phyloP scores from a whole-genome alignment of 2,888 invertebrate genomes.

The Chaetoderma sp. region DNA sequence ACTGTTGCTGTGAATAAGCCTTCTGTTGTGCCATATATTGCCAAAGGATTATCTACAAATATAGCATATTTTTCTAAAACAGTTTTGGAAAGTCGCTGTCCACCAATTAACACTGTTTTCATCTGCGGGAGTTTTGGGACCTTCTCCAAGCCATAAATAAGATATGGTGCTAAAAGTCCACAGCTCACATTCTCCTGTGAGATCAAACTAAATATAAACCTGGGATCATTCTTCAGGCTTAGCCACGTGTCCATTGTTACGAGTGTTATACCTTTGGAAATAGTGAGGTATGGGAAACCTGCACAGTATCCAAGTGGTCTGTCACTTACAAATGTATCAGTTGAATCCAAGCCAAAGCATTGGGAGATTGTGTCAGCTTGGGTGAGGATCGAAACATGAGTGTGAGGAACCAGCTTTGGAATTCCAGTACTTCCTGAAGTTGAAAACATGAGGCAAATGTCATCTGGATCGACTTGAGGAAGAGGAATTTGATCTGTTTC shows the following conservation, averaged over 20 bases:
- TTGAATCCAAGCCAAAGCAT: not conserved
- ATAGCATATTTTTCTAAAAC: not conserved
- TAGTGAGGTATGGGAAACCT: not conserved
- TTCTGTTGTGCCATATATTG: slow-evolving; percentile 1
- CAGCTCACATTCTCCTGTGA: not conserved
- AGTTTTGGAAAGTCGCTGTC: not conserved
- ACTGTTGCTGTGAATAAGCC: not conserved
- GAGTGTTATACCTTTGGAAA: not conserved
- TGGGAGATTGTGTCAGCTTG: not conserved
- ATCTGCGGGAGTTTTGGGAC: not conserved
- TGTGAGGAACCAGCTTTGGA: slow-evolving; percentile 13
- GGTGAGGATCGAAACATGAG: slow-evolving; percentile 2
- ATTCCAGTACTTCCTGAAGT: slow-evolving; percentile 22
- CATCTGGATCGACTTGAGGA: slow-evolving; percentile 9
- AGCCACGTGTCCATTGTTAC: not conserved
- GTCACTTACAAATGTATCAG: not conserved
- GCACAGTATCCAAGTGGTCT: not conserved
- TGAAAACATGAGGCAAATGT: not conserved
- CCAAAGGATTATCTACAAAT: not conserved
- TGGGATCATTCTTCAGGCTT: not conserved
- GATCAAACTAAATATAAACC: not conserved
- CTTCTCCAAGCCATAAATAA: not conserved
- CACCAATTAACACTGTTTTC: not conserved
- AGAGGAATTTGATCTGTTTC: not conserved
- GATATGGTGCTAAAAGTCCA: not conserved